Evolutionary conservation across 2,888 invertebrate species (phyloP), one percentile per base, ranked within the genome.

Genomic region (Chrysomela aeneicollis): DNA sequence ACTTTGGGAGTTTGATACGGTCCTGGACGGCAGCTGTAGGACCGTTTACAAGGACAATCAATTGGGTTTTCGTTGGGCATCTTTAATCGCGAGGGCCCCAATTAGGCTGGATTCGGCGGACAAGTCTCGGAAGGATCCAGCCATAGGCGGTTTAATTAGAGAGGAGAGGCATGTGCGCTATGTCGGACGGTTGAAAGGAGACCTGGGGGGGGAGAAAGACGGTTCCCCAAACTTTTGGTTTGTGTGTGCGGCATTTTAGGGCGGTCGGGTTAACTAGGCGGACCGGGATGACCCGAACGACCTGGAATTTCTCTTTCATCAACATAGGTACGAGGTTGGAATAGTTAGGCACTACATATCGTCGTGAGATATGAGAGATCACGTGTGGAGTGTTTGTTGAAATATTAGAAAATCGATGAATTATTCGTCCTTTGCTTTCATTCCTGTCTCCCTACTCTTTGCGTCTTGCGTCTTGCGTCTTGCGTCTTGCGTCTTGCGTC

Each of bases 11-110:
- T 35, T 2, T 12, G 35, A 6, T 35, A 35, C 35, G 35, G 12
- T 35, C 35, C 35, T 35, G 35, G 1, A 5, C 63, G 59, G 63
- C 55, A 61, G 35, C 19, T 21, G 37, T 22, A 57, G 3, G 15
- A 57, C 22, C 22, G 46, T 22, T 46, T 26, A 17, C 57, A 22
- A 26, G 46, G 26, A 46, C 46, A 46, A 57, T 57, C 46, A 57
- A 46, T 57, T 46, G 46, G 46, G 17, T 46, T 57, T 57, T 46
- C 57, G 57, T 57, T 46, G 17, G 46, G 26, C 46, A 55, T 55
- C 46, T 57, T 57, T 57, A 46, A 57, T 57, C 47, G 26, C 57
- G 15, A 57, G 57, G 46, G 26, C 47, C 21, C 15, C 57, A 57
- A 57, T 57, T 57, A 57, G 57, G 46, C 15, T 2, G n/a, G 4